Percentiles rank a stretch among this genome's conserved stretches.
These are phyloP conservation scores for Microchirus variegatus DNA, from an alignment of 2,797 vertebrate species.

Conservation along the genomic window DNA sequence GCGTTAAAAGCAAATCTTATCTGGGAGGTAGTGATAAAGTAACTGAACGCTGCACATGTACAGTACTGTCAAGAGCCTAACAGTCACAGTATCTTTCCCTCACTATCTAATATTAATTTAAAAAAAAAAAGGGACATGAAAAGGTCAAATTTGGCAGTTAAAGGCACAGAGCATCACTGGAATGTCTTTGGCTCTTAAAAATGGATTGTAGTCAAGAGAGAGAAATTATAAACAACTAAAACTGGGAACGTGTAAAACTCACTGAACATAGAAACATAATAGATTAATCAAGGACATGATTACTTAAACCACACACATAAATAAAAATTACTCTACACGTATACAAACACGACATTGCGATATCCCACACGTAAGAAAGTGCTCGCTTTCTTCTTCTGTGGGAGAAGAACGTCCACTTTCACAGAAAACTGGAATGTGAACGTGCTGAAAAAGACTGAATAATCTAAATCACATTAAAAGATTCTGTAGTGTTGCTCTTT, in stretches of 20 bases:
- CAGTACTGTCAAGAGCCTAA: too few relatives aligned
- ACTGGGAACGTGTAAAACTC: conserved; percentile 19
- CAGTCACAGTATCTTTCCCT: neutral
- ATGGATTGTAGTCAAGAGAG: neutral
- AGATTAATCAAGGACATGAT: conserved; percentile 31
- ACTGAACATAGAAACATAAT: conserved; percentile 8
- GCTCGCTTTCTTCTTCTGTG: conserved; percentile 32
- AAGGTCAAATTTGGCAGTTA: conserved; percentile 13
- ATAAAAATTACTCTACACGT: conserved; percentile 59
- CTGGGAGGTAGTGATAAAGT: conserved; percentile 12
- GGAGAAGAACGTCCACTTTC: conserved; percentile 29
- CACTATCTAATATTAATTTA: too few relatives aligned
- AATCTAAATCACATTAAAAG: conserved; percentile 2
- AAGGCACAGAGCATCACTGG: conserved; percentile 16
- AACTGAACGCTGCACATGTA: neutral
- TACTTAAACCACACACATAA: conserved; percentile 53
- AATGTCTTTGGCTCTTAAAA: conserved; percentile 59
- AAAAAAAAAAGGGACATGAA: neutral
- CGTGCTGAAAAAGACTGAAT: conserved; percentile 19
- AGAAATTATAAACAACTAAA: conserved; percentile 5
- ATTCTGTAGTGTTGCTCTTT: conserved; percentile 41
- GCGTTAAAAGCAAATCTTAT: conserved; percentile 2
- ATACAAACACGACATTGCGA: conserved; percentile 34
- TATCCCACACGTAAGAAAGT: conserved; percentile 44
- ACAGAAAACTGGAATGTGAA: conserved; percentile 21